Percentiles rank a stretch among this genome's conserved stretches.
These are phyloP conservation scores for Pangasianodon gigas DNA, from an alignment of 2,113 vertebrate genomes.

Conservation along the genomic window DNA sequence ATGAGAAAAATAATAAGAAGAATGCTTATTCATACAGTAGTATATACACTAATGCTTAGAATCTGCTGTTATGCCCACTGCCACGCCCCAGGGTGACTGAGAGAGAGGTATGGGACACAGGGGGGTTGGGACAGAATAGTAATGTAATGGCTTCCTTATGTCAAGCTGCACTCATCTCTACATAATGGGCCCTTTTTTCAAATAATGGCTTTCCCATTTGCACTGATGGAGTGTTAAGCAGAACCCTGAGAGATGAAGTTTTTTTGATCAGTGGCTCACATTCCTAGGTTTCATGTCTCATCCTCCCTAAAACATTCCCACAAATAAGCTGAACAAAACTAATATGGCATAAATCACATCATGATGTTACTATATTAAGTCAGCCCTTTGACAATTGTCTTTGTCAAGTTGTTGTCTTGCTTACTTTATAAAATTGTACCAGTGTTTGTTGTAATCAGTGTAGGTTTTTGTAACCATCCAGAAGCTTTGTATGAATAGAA, in stretches of 20 bases:
- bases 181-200: conserved; percentile 70
- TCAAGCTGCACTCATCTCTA: conserved; percentile 68
- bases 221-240: conserved; percentile 47
- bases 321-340: not conserved
- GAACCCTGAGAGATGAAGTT: conserved; percentile 17
- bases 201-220: conserved; percentile 73
- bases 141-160: conserved; percentile 78
- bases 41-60: conserved; percentile 1
- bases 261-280: conserved; percentile 37
- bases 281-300: conserved; percentile 3
- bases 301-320: not conserved
- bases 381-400: not conserved
- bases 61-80: conserved; percentile 30
- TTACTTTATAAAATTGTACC: not conserved
- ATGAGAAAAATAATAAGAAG: not conserved
- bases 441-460: not conserved
- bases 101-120: conserved; percentile 30
- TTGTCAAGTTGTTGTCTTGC: not conserved
- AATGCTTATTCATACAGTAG: not conserved
- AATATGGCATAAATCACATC: not conserved
- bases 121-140: conserved; percentile 46
- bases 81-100: conserved; percentile 33
- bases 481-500: not conserved
- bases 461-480: not conserved
- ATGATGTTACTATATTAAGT: not conserved